Conservation (phyloP, 2,888 invertebrate species). For the Pseudococcus jackbeardsleyi region DNA sequence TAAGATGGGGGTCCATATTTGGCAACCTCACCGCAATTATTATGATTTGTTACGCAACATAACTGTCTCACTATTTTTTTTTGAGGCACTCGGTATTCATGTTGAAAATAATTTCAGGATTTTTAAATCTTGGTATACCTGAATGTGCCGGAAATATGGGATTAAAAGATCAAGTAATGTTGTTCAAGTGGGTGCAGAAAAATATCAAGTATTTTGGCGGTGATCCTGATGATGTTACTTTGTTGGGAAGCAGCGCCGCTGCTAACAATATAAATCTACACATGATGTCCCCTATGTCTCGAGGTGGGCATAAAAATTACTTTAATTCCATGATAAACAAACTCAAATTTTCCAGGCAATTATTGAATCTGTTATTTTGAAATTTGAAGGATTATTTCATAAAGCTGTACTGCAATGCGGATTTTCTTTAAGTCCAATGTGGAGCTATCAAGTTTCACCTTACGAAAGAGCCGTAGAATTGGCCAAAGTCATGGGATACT, state of each 20-base stretch:
- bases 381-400: constrained; percentile 34
- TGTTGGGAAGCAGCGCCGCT: neutral
- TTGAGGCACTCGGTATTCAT: too few species aligned
- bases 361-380: neutral
- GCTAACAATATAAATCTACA: neutral
- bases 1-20: too few species aligned
- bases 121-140: neutral
- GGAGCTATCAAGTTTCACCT: neutral
- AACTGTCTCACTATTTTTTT: too few species aligned
- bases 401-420: constrained; percentile 46
- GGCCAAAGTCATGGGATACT: neutral
- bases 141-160: neutral
- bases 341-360: neutral
- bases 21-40: too few species aligned
- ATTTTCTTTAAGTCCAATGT: constrained; percentile 13
- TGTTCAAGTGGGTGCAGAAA: neutral
- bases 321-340: neutral
- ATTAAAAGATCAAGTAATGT: constrained; percentile 8
- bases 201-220: neutral
- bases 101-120: neutral
- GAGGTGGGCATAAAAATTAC: neutral
- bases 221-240: constrained; percentile 15
- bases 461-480: constrained; percentile 2
- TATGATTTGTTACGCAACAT: too few species aligned
- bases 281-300: constrained; percentile 20